phyloP scores from a whole-genome alignment of 1,140 invertebrate genomes.

The Lethocerus indicus region DNA sequence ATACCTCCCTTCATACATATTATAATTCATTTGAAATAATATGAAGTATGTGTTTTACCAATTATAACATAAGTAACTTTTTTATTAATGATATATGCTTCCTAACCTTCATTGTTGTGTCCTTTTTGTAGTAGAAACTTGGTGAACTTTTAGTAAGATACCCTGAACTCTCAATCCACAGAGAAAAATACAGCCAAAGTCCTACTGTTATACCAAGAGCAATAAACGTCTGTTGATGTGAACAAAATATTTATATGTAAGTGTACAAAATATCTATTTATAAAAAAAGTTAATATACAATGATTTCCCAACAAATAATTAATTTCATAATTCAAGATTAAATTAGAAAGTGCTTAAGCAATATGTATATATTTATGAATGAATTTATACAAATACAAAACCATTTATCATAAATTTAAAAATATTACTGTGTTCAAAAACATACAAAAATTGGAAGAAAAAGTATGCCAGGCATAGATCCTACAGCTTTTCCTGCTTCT shows the following conservation, averaged over 20 bases:
- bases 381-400: too few species aligned
- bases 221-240: slow-evolving; percentile 39
- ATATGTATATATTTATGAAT: too few species aligned
- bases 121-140: slow-evolving; percentile 33
- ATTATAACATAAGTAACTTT: neutral
- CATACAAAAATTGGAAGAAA: slow-evolving; percentile 55
- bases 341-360: too few species aligned
- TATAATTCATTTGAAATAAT: too few species aligned
- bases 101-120: slow-evolving; percentile 30
- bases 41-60: too few species aligned
- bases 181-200: slow-evolving; percentile 37
- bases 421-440: slow-evolving; percentile 7
- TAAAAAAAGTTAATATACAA: too few species aligned
- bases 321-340: too few species aligned
- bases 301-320: too few species aligned
- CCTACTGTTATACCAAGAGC: slow-evolving; percentile 32
- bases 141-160: slow-evolving; percentile 24
- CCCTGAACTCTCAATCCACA: slow-evolving; percentile 47
- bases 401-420: too few species aligned
- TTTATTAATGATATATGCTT: slow-evolving; percentile 13
- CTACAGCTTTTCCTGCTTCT: slow-evolving; percentile 57
- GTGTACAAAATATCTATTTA: too few species aligned
- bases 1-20: too few species aligned
- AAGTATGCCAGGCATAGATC: slow-evolving; percentile 49
- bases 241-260: too few species aligned